phyloP scores from a whole-genome alignment of 1,140 invertebrate genomes.

The Frieseomelitta varia region DNA sequence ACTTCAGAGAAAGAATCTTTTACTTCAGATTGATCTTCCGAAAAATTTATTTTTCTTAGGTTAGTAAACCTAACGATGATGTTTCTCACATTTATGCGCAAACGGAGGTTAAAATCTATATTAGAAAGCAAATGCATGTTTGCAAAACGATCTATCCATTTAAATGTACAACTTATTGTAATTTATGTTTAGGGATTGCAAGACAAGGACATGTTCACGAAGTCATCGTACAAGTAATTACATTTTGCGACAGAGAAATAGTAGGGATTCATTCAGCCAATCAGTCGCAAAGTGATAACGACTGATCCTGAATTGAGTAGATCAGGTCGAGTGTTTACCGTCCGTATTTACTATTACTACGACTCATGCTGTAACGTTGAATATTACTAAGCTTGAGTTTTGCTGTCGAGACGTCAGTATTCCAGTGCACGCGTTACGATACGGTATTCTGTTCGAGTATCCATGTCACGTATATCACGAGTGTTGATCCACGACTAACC shows the following conservation, averaged over 20 bases:
- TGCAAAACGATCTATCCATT: no score
- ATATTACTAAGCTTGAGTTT: not conserved
- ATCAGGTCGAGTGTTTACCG: constrained; percentile 20
- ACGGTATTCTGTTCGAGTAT: not conserved
- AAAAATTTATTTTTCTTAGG: not conserved
- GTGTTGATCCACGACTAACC: constrained; percentile 30
- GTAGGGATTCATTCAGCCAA: constrained; percentile 38
- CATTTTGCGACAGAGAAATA: not conserved
- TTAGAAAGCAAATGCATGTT: not conserved
- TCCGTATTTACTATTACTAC: constrained; percentile 32
- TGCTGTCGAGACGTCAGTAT: not conserved
- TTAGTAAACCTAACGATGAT: not conserved
- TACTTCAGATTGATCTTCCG: not conserved
- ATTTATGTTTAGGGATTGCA: not conserved
- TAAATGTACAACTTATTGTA: no score
- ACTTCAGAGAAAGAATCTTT: no score
- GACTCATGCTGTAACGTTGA: not conserved
- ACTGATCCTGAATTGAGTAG: constrained; percentile 19
- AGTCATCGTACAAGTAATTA: constrained; percentile 19
- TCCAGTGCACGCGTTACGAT: not conserved
- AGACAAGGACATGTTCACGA: no score
- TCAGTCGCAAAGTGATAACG: constrained; percentile 39
- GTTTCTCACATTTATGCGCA: not conserved
- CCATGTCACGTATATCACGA: constrained; percentile 23
- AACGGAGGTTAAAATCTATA: not conserved